Conservation (phyloP, 2,113 vertebrate genomes). For the Hippolais icterina region DNA sequence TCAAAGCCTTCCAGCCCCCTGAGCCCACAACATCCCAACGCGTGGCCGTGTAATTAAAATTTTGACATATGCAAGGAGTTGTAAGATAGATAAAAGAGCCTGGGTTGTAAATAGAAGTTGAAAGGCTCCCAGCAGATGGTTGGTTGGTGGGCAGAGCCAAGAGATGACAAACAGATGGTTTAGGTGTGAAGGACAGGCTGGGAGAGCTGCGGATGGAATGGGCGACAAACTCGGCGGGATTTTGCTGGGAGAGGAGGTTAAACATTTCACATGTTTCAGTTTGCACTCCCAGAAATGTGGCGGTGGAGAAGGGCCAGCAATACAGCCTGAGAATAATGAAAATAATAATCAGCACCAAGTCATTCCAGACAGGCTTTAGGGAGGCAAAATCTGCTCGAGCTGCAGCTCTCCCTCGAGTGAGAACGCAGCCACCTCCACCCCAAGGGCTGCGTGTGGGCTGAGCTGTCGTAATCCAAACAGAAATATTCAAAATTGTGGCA, state of each 20-base stretch:
- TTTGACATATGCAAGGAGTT: slow-evolving; percentile 69
- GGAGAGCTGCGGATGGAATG: not conserved
- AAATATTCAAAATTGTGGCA: not conserved
- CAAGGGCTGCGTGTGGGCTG: not conserved
- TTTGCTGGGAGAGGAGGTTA: not conserved
- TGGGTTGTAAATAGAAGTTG: slow-evolving; percentile 58
- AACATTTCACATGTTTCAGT: not conserved
- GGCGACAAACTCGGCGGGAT: not conserved
- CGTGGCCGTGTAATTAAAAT: slow-evolving; percentile 59
- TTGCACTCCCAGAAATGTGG: not conserved
- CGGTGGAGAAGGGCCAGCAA: not conserved
- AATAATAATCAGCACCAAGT: not conserved
- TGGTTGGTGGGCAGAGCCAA: slow-evolving; percentile 45
- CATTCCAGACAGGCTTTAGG: not conserved
- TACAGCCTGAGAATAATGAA: not conserved
- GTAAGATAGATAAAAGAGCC: slow-evolving; percentile 57
- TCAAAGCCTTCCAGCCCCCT: slow-evolving; percentile 4
- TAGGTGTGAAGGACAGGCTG: slow-evolving; percentile 23
- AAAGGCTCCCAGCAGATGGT: slow-evolving; percentile 74
- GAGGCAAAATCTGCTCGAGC: not conserved
- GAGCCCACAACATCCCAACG: slow-evolving; percentile 41
- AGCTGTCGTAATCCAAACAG: not conserved
- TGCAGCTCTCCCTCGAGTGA: not conserved
- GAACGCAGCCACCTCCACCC: not conserved
- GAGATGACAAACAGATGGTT: slow-evolving; percentile 69